Base-by-base conservation (phyloP, 2,888 invertebrate species). In the Ennomos erosarius region DNA sequence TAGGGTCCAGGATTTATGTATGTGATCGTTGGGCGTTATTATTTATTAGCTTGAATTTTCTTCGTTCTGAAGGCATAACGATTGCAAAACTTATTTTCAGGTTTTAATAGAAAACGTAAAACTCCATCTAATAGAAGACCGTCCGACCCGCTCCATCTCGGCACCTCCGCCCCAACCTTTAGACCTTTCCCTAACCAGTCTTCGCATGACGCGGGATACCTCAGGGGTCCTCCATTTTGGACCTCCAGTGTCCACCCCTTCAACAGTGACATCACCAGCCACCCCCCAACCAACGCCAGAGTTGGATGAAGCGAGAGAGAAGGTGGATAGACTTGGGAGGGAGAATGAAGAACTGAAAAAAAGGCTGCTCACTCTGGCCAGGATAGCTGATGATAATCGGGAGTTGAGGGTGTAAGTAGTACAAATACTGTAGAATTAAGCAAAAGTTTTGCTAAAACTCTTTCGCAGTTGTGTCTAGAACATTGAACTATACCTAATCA, bases 161-260 rank as follows among this genome's bases (percentile, higher is more conserved):
- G 96, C 97, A 1, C 97, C 97, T 0, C 96, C 96, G 0, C 95
- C 97, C 1, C 93, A 96, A 65, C 98, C 98, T 0, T 91, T 97
- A 13, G 95, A 97, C 86, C 77, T 98, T 51, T 94, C 94, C 68
- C 94, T 98, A 37, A 94, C 95, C 0, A 94, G 95, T 50, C 93
- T 97, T 54, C 93, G 93, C 13, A 88, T 98, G 70, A 93, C 93
- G n/a, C 93, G 98, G 35, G 95, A 95, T 74, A 87, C 92, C n/a
- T 93, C 94, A 61, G 98, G 98, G 0, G 93, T 96, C 4, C 94
- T 98, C 66, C 93, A 95, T 68, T 93, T 97, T 44, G 95, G 96
- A 45, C 96, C 96, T 1, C 90, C 90, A 0, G 71, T 78, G 0
- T 68, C 82, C 16, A 77, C 80, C 8, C 84, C 82, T 0, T 78